Conservation (phyloP, 2,888 invertebrate genomes). For the Drosophila kokeensis region DNA sequence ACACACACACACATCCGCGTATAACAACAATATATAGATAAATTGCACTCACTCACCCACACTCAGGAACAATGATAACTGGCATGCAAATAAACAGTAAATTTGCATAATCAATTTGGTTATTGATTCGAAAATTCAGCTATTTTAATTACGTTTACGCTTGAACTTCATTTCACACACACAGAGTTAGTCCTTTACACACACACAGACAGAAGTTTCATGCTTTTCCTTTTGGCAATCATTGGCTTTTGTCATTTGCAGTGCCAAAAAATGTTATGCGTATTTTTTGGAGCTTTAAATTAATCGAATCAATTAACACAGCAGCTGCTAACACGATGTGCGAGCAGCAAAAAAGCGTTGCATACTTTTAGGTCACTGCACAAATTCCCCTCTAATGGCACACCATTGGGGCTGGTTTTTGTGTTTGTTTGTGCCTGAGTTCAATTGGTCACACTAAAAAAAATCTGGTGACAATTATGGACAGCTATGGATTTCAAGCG, state of each 20-base stretch:
- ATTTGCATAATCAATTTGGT: constrained; percentile 80
- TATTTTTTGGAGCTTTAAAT: constrained; percentile 30
- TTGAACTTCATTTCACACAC: constrained; percentile 33
- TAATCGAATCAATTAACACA: constrained; percentile 54
- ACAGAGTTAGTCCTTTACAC: constrained; percentile 4
- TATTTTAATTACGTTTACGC: constrained; percentile 74
- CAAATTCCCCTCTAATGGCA: constrained; percentile 53
- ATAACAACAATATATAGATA: constrained; percentile 23
- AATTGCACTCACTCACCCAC: constrained; percentile 17
- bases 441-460: neutral
- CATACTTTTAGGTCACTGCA: constrained; percentile 44
- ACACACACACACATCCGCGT: constrained; percentile 7
- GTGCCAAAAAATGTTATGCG: constrained; percentile 28
- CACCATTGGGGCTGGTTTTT: neutral
- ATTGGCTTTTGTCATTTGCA: constrained; percentile 32
- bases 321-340: constrained; percentile 1
- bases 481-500: constrained; percentile 19
- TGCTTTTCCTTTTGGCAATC: constrained; percentile 28
- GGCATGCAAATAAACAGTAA: constrained; percentile 72
- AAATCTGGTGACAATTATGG: constrained; percentile 28
- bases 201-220: neutral
- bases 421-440: constrained; percentile 8
- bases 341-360: constrained; percentile 18
- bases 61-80: constrained; percentile 45
- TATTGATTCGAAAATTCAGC: constrained; percentile 74